These are phyloP conservation scores for Progne subis DNA, from an alignment of 2,113 vertebrate species.

Conservation along the genomic window DNA sequence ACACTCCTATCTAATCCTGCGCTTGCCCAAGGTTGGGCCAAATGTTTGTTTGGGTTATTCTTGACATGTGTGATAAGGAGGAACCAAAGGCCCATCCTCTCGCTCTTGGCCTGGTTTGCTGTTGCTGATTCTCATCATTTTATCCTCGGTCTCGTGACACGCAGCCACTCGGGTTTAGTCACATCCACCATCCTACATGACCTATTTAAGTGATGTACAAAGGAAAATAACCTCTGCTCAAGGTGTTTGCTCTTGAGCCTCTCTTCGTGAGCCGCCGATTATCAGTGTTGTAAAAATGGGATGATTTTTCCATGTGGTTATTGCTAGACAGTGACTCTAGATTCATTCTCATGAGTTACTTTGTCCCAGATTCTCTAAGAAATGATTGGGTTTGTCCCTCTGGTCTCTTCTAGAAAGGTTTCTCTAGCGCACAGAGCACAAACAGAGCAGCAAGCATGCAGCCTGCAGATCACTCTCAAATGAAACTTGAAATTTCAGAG, in stretches of 20 bases:
- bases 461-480: background rate
- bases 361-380: background rate
- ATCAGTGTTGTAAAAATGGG: background rate
- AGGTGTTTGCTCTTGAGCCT: background rate
- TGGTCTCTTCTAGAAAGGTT: background rate
- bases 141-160: background rate
- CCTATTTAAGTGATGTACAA: background rate
- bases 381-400: background rate
- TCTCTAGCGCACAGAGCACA: background rate
- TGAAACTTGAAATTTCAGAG: background rate
- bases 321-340: background rate
- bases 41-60: background rate
- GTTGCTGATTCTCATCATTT: background rate
- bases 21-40: background rate
- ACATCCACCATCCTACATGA: background rate
- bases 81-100: background rate
- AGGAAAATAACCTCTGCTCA: conserved; percentile 3
- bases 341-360: background rate
- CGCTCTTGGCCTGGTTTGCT: background rate
- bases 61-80: background rate
- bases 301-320: background rate
- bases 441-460: background rate
- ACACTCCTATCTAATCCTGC: background rate
- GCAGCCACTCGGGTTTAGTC: background rate
- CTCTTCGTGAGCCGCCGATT: background rate